Percentiles rank a stretch among this genome's conserved stretches.
Evolutionary conservation across 2,113 vertebrate species (phyloP).

Genomic region (Cariama cristata): DNA sequence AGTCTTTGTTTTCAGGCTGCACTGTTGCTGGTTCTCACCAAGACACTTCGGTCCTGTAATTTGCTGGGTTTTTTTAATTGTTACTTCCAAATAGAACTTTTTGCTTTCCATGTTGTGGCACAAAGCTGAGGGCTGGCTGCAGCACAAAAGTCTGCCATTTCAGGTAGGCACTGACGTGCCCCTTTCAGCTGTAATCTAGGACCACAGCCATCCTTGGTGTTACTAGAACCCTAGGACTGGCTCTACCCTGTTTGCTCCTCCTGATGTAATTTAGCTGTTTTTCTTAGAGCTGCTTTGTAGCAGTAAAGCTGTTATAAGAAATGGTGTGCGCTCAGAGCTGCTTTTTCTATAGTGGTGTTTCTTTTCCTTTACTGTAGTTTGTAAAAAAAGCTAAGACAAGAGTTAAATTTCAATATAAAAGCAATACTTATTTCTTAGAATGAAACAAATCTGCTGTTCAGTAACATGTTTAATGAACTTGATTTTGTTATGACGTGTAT

Average conservation of each 20-base stretch:
- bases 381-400: background rate
- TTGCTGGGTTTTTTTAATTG: background rate
- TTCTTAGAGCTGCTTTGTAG: background rate
- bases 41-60: too few relatives aligned
- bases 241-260: rapidly evolving
- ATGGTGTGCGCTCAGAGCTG: background rate
- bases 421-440: background rate
- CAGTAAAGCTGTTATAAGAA: background rate
- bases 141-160: background rate
- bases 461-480: background rate
- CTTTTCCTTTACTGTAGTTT: background rate
- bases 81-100: background rate
- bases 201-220: background rate
- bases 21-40: background rate
- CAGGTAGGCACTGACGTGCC: background rate
- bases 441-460: background rate
- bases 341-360: background rate
- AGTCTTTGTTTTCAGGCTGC: background rate
- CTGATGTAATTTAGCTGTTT: too few relatives aligned
- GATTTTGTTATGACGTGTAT: background rate
- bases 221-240: rapidly evolving
- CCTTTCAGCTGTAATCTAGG: too few relatives aligned
- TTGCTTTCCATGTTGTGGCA: background rate
- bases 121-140: background rate
- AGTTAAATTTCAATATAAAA: background rate